Evolutionary conservation across 2,888 invertebrate genomes (phyloP).

Genomic region (Pheosia gnoma): DNA sequence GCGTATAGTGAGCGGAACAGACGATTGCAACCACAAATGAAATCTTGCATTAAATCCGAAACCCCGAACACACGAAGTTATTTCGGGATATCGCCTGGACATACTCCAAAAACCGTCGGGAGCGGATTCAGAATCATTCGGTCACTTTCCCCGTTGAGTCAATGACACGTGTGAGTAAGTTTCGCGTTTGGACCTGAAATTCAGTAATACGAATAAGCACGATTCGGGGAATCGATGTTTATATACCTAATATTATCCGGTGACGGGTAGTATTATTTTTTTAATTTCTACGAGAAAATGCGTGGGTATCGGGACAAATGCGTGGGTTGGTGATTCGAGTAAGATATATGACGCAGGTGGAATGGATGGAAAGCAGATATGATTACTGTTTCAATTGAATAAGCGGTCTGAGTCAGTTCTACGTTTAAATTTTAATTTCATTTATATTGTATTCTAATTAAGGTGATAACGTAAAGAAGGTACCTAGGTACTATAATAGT

Average conservation of each 20-base stretch:
- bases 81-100: conserved; percentile 80
- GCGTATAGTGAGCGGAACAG: conserved; percentile 51
- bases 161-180: conserved; percentile 67
- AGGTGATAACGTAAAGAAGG: too few relatives aligned
- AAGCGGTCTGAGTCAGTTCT: conserved; percentile 28
- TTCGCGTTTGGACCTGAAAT: conserved; percentile 29
- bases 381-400: conserved; percentile 33
- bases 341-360: conserved; percentile 33
- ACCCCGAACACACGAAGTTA: conserved; percentile 69
- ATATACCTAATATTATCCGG: conserved; percentile 37
- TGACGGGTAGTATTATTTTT: conserved; percentile 29
- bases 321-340: conserved; percentile 37
- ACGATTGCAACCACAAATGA: conserved; percentile 62
- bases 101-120: conserved; percentile 71
- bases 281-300: conserved; percentile 31
- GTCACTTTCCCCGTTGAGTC: conserved; percentile 79
- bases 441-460: background rate
- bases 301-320: conserved; percentile 38
- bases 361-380: conserved; percentile 29
- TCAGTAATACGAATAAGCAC: conserved; percentile 29
- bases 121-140: conserved; percentile 68
- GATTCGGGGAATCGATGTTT: conserved; percentile 57
- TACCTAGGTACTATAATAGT: too few relatives aligned
- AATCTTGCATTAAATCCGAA: conserved; percentile 54
- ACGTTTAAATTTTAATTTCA: background rate